These are phyloP conservation scores for Danaus melanippus DNA, from an alignment of 1,140 invertebrate genomes.

Conservation along the genomic window DNA sequence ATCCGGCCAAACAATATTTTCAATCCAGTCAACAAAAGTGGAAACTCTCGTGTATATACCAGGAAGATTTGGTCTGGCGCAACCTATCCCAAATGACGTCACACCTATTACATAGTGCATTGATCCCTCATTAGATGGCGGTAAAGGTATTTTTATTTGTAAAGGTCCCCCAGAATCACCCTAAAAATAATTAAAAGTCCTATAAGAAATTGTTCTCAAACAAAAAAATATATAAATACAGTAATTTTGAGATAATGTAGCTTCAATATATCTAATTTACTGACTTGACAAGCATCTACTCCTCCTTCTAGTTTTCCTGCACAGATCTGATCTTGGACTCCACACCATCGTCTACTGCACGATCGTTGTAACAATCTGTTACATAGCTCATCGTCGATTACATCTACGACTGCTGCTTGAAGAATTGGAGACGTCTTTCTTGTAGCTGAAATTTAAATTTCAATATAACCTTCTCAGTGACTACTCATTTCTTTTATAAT, in stretches of 20 bases:
- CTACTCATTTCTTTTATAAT: not conserved
- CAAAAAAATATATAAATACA: not conserved
- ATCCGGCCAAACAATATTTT: conserved; percentile 40
- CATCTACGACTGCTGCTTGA: conserved; percentile 26
- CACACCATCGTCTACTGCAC: conserved; percentile 12
- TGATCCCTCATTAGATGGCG: conserved; percentile 2
- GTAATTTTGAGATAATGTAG: not conserved
- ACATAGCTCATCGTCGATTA: conserved; percentile 29
- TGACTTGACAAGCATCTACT: conserved; percentile 28
- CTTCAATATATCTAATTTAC: not conserved
- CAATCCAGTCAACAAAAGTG: conserved; percentile 77
- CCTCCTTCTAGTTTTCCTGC: conserved; percentile 10
- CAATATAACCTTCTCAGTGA: too few species aligned
- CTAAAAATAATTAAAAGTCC: conserved; percentile 44
- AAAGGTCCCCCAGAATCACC: conserved; percentile 82
- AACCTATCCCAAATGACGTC: conserved; percentile 81
- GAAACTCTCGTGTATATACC: conserved; percentile 85
- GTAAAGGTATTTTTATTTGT: conserved; percentile 16
- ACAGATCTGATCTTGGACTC: conserved; percentile 7
- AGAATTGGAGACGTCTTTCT: conserved; percentile 27
- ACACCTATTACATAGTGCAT: conserved; percentile 67
- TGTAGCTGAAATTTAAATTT: conserved; percentile 10
- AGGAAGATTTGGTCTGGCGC: conserved; percentile 79
- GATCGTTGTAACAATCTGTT: conserved; percentile 3
- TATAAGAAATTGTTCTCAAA: too few species aligned